Conservation (phyloP, 1,140 invertebrate species). For the Zelostemma sp. region DNA sequence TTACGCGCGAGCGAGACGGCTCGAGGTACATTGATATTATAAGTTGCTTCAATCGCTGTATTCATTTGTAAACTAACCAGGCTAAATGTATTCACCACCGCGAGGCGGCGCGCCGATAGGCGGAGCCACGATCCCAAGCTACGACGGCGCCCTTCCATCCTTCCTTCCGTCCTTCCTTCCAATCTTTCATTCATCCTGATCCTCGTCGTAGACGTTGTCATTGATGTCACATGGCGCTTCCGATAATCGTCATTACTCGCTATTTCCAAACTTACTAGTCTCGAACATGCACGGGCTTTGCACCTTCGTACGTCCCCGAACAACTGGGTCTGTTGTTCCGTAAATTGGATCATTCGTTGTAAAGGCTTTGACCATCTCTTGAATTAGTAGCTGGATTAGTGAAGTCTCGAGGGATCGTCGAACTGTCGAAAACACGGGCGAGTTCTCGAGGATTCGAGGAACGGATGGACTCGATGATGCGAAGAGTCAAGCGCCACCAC, state of each 20-base stretch:
- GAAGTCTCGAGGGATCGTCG: constrained; percentile 12
- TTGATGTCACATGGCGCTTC: constrained; percentile 27
- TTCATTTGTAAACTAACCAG: constrained; percentile 81
- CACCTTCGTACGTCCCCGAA: no score
- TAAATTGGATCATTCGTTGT: no score
- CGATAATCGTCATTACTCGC: neutral
- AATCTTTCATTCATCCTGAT: constrained; percentile 51
- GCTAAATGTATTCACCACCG: constrained; percentile 71
- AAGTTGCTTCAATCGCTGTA: constrained; percentile 81
- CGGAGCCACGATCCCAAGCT: constrained; percentile 66
- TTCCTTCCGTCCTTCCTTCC: constrained; percentile 61
- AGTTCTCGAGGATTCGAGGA: constrained; percentile 14
- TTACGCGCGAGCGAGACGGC: constrained; percentile 66
- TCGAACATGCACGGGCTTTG: no score
- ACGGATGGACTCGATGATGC: constrained; percentile 12
- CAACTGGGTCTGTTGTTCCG: no score
- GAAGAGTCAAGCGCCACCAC: constrained; percentile 37
- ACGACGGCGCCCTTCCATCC: constrained; percentile 68
- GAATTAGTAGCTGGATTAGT: no score
- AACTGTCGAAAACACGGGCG: constrained; percentile 20
- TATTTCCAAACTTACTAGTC: no score
- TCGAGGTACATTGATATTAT: constrained; percentile 78
- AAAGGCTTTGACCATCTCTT: no score
- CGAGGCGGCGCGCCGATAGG: constrained; percentile 68
- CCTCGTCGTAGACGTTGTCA: constrained; percentile 41